Percentiles rank a stretch among this genome's conserved stretches.
Conservation (phyloP, 2,113 vertebrate genomes). For the Arenaria interpres region DNA sequence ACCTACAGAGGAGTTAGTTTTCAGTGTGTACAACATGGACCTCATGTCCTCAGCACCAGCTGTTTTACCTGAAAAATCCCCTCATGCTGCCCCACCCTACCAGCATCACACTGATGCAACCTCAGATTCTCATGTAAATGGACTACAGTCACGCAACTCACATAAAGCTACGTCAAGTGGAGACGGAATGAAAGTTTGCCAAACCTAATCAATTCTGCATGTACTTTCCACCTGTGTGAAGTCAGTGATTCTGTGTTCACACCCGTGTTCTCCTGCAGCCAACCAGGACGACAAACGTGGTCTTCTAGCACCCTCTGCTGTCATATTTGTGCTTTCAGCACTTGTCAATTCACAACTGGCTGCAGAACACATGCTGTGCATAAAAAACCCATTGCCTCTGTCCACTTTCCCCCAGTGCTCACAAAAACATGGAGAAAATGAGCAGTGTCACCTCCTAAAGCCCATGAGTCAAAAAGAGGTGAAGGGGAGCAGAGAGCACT, state of each 20-base stretch:
- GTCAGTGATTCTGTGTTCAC: not conserved
- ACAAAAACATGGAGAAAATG: not conserved
- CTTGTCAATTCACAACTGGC: accelerated
- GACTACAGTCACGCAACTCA: not conserved
- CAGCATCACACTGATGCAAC: not conserved
- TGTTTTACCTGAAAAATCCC: not conserved
- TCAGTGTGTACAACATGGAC: accelerated
- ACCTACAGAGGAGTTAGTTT: not conserved
- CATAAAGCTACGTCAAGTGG: not conserved
- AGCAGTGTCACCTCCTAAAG: not conserved
- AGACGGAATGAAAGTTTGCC: not conserved
- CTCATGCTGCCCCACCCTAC: not conserved
- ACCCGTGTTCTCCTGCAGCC: not conserved
- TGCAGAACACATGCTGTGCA: not conserved
- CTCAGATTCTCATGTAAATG: not conserved
- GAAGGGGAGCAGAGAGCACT: accelerated
- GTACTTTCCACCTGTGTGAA: not conserved
- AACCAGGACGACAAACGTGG: not conserved
- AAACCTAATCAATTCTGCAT: not conserved
- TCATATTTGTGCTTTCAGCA: not conserved
- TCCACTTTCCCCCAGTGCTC: not conserved
- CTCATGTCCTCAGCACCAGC: not conserved
- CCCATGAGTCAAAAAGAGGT: not conserved
- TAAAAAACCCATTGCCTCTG: not conserved
- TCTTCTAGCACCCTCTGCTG: not conserved